Base-by-base conservation (phyloP, 2,888 invertebrate species). In the Neoitamus cyanurus region DNA sequence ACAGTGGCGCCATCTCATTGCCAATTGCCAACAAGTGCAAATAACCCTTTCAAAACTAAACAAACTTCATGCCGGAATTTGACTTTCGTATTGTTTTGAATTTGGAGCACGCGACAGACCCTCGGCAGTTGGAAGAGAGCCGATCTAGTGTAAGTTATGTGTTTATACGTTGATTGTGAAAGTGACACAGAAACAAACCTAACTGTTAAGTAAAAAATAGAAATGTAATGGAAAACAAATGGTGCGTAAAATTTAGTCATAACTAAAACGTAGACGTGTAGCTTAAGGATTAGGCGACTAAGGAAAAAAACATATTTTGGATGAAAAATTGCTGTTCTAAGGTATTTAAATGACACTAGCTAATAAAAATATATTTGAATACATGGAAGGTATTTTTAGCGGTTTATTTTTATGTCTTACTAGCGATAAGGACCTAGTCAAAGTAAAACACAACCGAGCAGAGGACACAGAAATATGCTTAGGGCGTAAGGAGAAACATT, bases 331-430 rank as follows among this genome's bases (percentile, higher is more conserved):
- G 69, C 82, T 36, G 36, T 82, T 82, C 48, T 82, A 82, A 68
- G 68, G 82, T 68, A 68, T 82, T 80, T 58, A 58, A n/a, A 48
- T 9, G 34, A 82, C n/a, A n/a, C 68, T 48, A 58, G 69, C 68
- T 82, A 69, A 82, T 25, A 37, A 69, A 46, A 69, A 58, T 15
- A 69, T 36, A 37, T 69, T 69, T 82, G 69, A 25, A 80, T 82
- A 82, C 69, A 37, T 20, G 58, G 25, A 82, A 58, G 30, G 58
- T 82, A 82, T 82, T 82, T 80, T 82, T 82, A 82, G 82, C 37
- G 69, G 82, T 82, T 37, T 82, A 82, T 82, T 82, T 82, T 82
- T 82, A 69, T 82, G 82, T 82, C 82, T 82, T 15, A 80, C 3
- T 5, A 69, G 15, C 25, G n/a, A 9, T 69, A 46, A 82, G 31